Conservation (phyloP, 1,140 invertebrate species). For the Sipha flava region DNA sequence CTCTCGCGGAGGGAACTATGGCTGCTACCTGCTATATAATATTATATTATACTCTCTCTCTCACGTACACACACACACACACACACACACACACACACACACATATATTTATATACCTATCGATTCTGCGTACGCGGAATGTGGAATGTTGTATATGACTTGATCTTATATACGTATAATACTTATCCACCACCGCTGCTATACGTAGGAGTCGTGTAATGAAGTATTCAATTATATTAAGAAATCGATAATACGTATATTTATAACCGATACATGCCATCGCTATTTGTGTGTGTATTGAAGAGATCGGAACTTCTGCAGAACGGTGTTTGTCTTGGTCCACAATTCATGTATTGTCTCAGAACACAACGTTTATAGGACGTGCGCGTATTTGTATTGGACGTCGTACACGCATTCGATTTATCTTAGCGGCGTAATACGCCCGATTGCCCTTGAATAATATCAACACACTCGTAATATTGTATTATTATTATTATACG, state of each 20-base stretch:
- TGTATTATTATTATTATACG: background rate
- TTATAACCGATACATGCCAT: background rate
- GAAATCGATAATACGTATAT: background rate
- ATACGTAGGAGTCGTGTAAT: background rate
- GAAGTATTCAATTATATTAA: constrained; percentile 1
- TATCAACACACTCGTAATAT: background rate
- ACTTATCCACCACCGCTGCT: background rate
- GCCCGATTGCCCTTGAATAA: background rate
- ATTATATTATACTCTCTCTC: background rate
- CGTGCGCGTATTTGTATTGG: too few relatives aligned
- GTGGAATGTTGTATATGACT: background rate
- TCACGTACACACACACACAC: too few relatives aligned
- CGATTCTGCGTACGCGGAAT: background rate
- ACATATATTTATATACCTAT: background rate
- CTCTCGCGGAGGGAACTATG: background rate
- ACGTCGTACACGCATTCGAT: too few relatives aligned
- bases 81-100: too few relatives aligned
- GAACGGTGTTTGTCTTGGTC: background rate
- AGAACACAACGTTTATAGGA: background rate
- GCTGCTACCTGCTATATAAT: constrained; percentile 5
- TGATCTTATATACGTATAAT: background rate
- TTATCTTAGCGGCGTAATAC: background rate
- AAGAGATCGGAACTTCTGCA: too few relatives aligned
- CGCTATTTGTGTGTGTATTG: background rate
- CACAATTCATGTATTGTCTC: background rate